Evolutionary conservation across 2,113 vertebrate species (phyloP).

Genomic region (Tragelaphus buxtoni): DNA sequence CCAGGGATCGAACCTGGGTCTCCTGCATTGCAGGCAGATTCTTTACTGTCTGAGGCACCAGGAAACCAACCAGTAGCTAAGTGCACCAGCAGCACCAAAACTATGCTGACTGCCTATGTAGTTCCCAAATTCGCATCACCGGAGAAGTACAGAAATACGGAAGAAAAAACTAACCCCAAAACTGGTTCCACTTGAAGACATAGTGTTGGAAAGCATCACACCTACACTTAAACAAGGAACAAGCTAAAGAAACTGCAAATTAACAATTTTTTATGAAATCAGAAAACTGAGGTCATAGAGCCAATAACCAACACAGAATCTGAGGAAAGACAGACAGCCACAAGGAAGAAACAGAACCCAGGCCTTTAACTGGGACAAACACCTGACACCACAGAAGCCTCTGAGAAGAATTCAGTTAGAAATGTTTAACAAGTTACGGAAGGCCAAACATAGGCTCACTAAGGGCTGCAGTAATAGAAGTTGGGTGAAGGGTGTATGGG

Average conservation of each 20-base stretch:
- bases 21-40: background rate
- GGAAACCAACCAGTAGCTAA: background rate
- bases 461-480: background rate
- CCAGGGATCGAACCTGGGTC: background rate
- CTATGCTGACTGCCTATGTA: background rate
- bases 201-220: background rate
- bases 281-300: background rate
- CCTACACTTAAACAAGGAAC: background rate
- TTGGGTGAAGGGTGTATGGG: background rate
- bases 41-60: background rate
- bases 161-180: background rate
- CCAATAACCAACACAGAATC: background rate
- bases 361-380: background rate
- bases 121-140: background rate
- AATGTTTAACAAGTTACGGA: background rate
- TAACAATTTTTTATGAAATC: background rate
- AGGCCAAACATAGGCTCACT: background rate
- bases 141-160: background rate
- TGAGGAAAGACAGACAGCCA: background rate
- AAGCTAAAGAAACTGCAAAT: background rate
- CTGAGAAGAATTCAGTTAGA: background rate
- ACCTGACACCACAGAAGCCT: background rate
- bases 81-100: background rate
- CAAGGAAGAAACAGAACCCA: background rate
- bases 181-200: background rate